Conservation (phyloP, 1,140 invertebrate genomes). For the Paraescarpia echinospica region DNA sequence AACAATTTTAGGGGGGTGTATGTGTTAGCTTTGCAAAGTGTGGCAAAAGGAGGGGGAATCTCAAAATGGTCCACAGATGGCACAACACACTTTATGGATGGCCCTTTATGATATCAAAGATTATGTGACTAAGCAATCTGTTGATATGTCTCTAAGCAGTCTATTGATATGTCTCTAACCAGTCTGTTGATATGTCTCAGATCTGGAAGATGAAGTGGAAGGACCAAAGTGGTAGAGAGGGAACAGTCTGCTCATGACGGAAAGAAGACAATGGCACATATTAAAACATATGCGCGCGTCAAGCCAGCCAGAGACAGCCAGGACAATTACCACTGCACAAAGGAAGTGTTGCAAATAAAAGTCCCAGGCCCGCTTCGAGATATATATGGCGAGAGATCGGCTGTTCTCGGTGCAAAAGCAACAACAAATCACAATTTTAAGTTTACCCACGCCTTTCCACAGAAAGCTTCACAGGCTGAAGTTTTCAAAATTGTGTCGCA, state of each 20-base stretch:
- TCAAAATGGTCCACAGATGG: no score
- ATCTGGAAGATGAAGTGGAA: not conserved
- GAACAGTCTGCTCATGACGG: not conserved
- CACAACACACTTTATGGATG: no score
- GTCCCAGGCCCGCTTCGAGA: slow-evolving; percentile 43
- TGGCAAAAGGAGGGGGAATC: no score
- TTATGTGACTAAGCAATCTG: not conserved
- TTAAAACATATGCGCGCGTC: slow-evolving; percentile 51
- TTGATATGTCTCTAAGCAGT: slow-evolving; percentile 17
- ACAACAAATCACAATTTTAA: slow-evolving; percentile 49
- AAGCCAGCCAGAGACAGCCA: slow-evolving; percentile 45
- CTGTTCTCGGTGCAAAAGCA: slow-evolving; percentile 25
- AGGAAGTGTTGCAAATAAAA: slow-evolving; percentile 40
- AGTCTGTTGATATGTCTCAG: slow-evolving; percentile 20
- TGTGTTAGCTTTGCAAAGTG: no score
- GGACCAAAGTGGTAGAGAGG: not conserved
- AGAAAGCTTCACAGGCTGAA: slow-evolving; percentile 44
- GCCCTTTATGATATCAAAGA: not conserved
- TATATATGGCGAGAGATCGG: slow-evolving; percentile 25
- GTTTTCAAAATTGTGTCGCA: slow-evolving; percentile 48
- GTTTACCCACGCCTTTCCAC: slow-evolving; percentile 47
- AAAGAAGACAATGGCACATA: slow-evolving; percentile 43
- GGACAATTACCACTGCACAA: slow-evolving; percentile 42
- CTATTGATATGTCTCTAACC: not conserved
- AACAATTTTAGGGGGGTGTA: no score